Conservation (phyloP, 2,888 invertebrate genomes). For the Drosophila fulvimacula region DNA sequence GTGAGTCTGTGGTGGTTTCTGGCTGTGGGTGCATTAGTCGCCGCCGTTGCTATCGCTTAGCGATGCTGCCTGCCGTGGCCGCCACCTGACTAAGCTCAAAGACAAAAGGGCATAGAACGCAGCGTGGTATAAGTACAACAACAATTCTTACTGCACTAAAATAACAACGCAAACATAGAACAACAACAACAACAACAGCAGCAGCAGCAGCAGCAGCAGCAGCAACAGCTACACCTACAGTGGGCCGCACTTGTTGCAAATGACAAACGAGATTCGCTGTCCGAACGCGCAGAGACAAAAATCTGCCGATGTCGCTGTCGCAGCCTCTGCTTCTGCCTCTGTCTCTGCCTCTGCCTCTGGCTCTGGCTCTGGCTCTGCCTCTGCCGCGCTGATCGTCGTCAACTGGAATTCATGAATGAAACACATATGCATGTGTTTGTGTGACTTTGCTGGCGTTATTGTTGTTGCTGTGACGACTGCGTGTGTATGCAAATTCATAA, state of each 20-base stretch:
- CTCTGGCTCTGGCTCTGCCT: slow-evolving; percentile 19
- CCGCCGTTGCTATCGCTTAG: slow-evolving; percentile 36
- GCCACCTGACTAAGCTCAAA: slow-evolving; percentile 52
- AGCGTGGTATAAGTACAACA: slow-evolving; percentile 40
- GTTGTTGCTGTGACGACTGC: slow-evolving; percentile 39
- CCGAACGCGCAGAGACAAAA: slow-evolving; percentile 41
- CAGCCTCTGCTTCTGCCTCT: slow-evolving; percentile 3
- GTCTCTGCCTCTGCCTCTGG: slow-evolving; percentile 10
- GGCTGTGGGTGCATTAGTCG: slow-evolving; percentile 67
- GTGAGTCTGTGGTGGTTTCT: slow-evolving; percentile 33
- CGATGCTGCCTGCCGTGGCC: slow-evolving; percentile 18
- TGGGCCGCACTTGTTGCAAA: slow-evolving; percentile 72
- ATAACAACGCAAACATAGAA: slow-evolving; percentile 35
- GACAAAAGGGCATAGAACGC: slow-evolving; percentile 61
- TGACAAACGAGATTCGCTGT: slow-evolving; percentile 71
- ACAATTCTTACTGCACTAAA: slow-evolving; percentile 25
- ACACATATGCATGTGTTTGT: slow-evolving; percentile 66
- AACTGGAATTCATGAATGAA: slow-evolving; percentile 79
- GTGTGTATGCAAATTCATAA: slow-evolving; percentile 80
- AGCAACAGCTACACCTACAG: no score
- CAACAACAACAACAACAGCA: slow-evolving; percentile 30
- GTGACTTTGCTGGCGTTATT: slow-evolving; percentile 28
- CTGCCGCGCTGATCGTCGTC: slow-evolving; percentile 46
- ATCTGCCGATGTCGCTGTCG: slow-evolving; percentile 26
- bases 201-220: slow-evolving; percentile 21